Evolutionary conservation across 2,888 invertebrate genomes (phyloP).

Genomic region (Synanthedon tipuliformis): DNA sequence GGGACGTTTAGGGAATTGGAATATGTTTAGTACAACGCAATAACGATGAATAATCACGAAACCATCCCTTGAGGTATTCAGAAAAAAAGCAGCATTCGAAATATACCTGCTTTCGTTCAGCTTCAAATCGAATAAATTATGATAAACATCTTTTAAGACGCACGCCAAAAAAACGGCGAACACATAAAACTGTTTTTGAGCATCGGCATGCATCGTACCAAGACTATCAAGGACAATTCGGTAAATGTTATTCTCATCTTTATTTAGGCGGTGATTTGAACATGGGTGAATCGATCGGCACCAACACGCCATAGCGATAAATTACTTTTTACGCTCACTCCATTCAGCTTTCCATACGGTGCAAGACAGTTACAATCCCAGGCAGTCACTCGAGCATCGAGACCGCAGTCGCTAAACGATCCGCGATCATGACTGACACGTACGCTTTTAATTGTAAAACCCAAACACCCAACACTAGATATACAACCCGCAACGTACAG

Average conservation of each 20-base stretch:
- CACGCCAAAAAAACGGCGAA: constrained; percentile 19
- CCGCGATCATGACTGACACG: neutral
- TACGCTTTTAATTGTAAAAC: neutral
- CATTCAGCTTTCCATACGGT: constrained; percentile 29
- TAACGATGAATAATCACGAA: too few species aligned
- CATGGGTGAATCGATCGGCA: constrained; percentile 47
- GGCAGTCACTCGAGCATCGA: constrained; percentile 33
- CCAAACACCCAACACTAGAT: neutral
- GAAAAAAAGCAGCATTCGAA: too few species aligned
- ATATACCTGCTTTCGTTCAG: neutral
- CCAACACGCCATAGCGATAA: constrained; percentile 57
- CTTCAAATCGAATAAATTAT: neutral
- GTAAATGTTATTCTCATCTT: constrained; percentile 58
- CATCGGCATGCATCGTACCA: neutral
- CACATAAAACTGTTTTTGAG: constrained; percentile 26
- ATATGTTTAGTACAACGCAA: too few species aligned
- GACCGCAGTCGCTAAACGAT: constrained; percentile 8
- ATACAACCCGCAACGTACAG: neutral
- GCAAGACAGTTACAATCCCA: constrained; percentile 29
- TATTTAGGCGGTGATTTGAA: constrained; percentile 39
- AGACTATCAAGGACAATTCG: constrained; percentile 23
- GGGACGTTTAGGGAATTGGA: too few species aligned
- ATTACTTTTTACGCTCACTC: constrained; percentile 59
- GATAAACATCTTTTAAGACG: neutral
- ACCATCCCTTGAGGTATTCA: too few species aligned